Conservation (phyloP, 2,797 vertebrate species). For the Carapus acus region DNA sequence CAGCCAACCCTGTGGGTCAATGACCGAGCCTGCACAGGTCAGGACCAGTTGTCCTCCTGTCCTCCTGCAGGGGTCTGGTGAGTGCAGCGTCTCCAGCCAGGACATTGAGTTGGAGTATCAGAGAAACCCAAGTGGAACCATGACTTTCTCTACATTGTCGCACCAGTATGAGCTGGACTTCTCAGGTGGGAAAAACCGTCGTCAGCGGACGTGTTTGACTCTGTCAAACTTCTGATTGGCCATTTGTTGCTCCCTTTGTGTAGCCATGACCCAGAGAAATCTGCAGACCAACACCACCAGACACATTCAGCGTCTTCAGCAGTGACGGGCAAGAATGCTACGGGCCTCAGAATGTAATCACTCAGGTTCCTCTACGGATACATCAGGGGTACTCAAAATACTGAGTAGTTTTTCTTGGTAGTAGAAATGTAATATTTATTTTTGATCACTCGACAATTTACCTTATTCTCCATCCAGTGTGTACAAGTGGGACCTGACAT, state of each 20-base stretch:
- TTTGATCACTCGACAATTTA: too few species aligned
- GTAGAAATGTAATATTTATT: too few species aligned
- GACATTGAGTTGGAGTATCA: constrained; percentile 64
- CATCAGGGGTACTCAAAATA: too few species aligned
- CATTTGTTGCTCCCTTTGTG: constrained; percentile 19
- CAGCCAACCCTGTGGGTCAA: too few species aligned
- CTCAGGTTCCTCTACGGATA: too few species aligned
- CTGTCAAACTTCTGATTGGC: neutral
- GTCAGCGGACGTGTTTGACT: neutral
- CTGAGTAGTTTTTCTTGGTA: too few species aligned
- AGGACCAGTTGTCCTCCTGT: too few species aligned
- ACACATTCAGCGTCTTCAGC: constrained; percentile 43
- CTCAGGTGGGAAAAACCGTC: constrained; percentile 45
- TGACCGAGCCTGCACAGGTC: too few species aligned
- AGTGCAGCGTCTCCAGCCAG: constrained; percentile 54
- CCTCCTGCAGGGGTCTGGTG: constrained; percentile 21
- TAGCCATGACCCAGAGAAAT: constrained; percentile 69
- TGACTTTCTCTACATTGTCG: constrained; percentile 25
- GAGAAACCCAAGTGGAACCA: constrained; percentile 38
- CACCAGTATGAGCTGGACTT: constrained; percentile 61
- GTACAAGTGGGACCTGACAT: too few species aligned
- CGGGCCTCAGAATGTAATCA: neutral
- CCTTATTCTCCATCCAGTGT: neutral
- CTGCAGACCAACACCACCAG: constrained; percentile 49
- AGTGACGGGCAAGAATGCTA: constrained; percentile 19